Evolutionary conservation across 2,797 vertebrate genomes (phyloP).

Genomic region (Hipposideros larvatus): DNA sequence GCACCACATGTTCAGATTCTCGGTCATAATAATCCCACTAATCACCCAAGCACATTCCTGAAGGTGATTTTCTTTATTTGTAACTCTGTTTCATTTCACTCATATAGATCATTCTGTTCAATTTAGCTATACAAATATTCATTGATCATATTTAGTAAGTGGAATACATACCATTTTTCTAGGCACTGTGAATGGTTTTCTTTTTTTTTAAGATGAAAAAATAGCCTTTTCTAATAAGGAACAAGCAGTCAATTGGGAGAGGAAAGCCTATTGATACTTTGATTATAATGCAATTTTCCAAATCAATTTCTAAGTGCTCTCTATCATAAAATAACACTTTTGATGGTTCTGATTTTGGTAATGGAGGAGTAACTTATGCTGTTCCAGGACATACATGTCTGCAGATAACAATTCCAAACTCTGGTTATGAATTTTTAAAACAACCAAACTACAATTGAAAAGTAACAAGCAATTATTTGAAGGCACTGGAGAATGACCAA

Average conservation of each 20-base stretch:
- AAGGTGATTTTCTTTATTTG: slow-evolving; percentile 58
- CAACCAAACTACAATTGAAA: slow-evolving; percentile 17
- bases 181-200: not conserved
- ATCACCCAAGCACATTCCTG: slow-evolving; percentile 22
- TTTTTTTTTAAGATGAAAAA: not conserved
- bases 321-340: slow-evolving; percentile 10
- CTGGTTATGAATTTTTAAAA: not conserved
- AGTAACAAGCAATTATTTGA: slow-evolving; percentile 10
- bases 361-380: not conserved
- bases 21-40: not conserved
- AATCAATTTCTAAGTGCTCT: slow-evolving; percentile 23
- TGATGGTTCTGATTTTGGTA: slow-evolving; percentile 51
- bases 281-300: slow-evolving; percentile 44
- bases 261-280: slow-evolving; percentile 3
- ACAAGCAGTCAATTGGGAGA: not conserved
- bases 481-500: not conserved
- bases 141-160: slow-evolving; percentile 11
- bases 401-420: slow-evolving; percentile 35
- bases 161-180: slow-evolving; percentile 37
- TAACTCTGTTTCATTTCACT: slow-evolving; percentile 31
- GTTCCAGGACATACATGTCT: not conserved
- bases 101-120: not conserved
- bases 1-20: not conserved
- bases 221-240: slow-evolving; percentile 31
- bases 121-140: slow-evolving; percentile 43